These are phyloP conservation scores for Anarsia innoxiella DNA, from an alignment of 2,888 invertebrate genomes.

Conservation along the genomic window DNA sequence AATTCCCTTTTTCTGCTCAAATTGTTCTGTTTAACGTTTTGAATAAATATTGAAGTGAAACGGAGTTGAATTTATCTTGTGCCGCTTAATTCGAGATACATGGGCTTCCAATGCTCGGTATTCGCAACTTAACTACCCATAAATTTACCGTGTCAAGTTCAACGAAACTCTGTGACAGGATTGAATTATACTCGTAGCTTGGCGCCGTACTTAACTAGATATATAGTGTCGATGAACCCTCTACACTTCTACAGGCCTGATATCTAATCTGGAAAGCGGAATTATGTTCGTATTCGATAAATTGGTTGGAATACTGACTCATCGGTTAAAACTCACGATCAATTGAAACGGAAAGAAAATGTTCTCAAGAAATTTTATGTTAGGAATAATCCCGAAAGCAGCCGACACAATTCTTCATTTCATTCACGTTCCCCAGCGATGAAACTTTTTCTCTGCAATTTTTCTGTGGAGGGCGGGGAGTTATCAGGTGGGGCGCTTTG, in stretches of 20 bases:
- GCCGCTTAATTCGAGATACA: constrained; percentile 35
- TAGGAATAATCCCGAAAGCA: constrained; percentile 70
- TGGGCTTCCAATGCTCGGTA: constrained; percentile 30
- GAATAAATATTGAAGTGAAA: neutral
- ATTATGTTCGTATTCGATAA: constrained; percentile 20
- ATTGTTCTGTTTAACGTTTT: neutral
- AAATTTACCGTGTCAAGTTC: constrained; percentile 37
- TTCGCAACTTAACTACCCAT: constrained; percentile 39
- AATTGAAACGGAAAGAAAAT: constrained; percentile 68
- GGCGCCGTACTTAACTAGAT: constrained; percentile 1
- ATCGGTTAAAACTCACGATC: constrained; percentile 45
- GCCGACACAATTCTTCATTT: constrained; percentile 72
- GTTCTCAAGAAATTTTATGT: constrained; percentile 61
- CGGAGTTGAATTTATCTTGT: constrained; percentile 31
- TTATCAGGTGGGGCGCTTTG: constrained; percentile 70
- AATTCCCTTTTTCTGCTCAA: neutral
- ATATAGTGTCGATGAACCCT: no score
- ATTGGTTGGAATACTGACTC: constrained; percentile 20
- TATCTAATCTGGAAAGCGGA: neutral
- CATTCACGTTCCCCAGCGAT: constrained; percentile 74
- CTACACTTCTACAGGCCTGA: neutral
- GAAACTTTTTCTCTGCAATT: constrained; percentile 76
- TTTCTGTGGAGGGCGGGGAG: constrained; percentile 69
- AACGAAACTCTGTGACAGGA: constrained; percentile 28
- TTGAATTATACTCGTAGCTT: constrained; percentile 29